phyloP scores from a whole-genome alignment of 2,888 invertebrate species.

The Archips crataeganus region DNA sequence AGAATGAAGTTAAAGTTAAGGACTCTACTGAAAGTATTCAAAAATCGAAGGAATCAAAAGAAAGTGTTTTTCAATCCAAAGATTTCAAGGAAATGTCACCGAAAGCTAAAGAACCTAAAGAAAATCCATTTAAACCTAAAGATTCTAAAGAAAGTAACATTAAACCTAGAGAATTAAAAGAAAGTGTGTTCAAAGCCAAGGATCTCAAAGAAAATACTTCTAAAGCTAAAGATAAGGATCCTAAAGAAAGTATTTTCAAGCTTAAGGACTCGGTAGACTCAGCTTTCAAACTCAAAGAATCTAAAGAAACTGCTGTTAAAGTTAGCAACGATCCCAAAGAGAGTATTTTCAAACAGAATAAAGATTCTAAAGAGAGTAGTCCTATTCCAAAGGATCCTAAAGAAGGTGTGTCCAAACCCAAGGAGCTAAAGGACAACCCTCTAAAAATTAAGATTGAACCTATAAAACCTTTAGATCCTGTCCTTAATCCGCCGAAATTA shows the following conservation, averaged over 20 bases:
- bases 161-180: constrained; percentile 27
- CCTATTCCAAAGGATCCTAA: constrained; percentile 46
- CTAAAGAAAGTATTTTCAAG: constrained; percentile 32
- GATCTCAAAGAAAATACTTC: constrained; percentile 19
- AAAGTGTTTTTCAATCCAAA: constrained; percentile 27
- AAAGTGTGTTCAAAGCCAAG: constrained; percentile 17
- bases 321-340: constrained; percentile 29
- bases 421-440: constrained; percentile 40
- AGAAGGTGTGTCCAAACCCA: constrained; percentile 49
- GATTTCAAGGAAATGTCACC: constrained; percentile 14
- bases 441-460: constrained; percentile 57
- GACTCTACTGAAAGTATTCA: constrained; percentile 16
- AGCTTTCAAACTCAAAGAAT: constrained; percentile 17
- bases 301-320: constrained; percentile 31
- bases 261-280: constrained; percentile 26
- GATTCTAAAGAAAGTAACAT: constrained; percentile 15
- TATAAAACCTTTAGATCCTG: constrained; percentile 58
- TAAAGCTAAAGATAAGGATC: constrained; percentile 34
- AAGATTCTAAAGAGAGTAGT: constrained; percentile 40
- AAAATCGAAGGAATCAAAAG: constrained; percentile 31
- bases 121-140: constrained; percentile 21
- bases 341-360: constrained; percentile 26
- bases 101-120: constrained; percentile 26
- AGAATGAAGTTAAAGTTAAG: constrained; percentile 25
- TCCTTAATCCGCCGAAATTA: constrained; percentile 58